A percentile compares a stretch with the other conserved stretches of the same genome.
These are phyloP conservation scores for Caenorhabditis zanzibari DNA, from an alignment of 2,888 invertebrate species.

Conservation along the genomic window DNA sequence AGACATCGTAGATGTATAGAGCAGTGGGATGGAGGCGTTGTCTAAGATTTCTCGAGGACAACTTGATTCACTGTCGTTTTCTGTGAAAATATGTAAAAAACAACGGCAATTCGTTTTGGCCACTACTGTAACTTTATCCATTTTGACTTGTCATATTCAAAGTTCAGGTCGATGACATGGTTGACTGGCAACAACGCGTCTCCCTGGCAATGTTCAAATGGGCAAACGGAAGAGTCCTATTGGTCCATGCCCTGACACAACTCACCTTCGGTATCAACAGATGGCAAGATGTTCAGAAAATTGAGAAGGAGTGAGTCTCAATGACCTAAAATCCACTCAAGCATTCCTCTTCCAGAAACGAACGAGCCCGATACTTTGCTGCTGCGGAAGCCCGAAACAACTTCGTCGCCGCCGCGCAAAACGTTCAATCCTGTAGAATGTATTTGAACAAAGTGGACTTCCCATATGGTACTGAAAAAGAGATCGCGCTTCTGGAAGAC, in stretches of 20 bases:
- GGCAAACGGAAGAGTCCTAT: constrained; percentile 83
- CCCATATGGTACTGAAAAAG: constrained; percentile 85
- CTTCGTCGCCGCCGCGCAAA: constrained; percentile 86
- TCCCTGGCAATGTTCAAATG: constrained; percentile 85
- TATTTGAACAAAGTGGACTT: constrained; percentile 85
- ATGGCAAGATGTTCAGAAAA: constrained; percentile 84
- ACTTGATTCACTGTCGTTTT: too few species aligned
- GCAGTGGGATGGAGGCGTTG: neutral
- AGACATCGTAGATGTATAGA: neutral
- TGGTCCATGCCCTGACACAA: constrained; percentile 85
- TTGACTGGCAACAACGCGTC: constrained; percentile 85
- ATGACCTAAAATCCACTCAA: neutral
- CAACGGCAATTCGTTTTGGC: too few species aligned
- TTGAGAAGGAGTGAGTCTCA: constrained; percentile 82
- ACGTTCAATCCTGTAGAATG: constrained; percentile 85
- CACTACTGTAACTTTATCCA: too few species aligned
- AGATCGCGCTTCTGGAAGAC: constrained; percentile 85
- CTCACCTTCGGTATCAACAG: constrained; percentile 85
- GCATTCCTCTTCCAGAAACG: constrained; percentile 83
- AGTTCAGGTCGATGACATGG: constrained; percentile 84
- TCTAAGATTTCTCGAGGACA: too few species aligned
- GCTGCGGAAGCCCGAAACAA: constrained; percentile 86
- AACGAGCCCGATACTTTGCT: constrained; percentile 84
- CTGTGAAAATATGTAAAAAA: too few species aligned
- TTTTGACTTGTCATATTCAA: neutral